A percentile compares a stretch with the other conserved stretches of the same genome.
Evolutionary conservation across 2,797 vertebrate genomes (phyloP).

Genomic region (Chanos chanos): DNA sequence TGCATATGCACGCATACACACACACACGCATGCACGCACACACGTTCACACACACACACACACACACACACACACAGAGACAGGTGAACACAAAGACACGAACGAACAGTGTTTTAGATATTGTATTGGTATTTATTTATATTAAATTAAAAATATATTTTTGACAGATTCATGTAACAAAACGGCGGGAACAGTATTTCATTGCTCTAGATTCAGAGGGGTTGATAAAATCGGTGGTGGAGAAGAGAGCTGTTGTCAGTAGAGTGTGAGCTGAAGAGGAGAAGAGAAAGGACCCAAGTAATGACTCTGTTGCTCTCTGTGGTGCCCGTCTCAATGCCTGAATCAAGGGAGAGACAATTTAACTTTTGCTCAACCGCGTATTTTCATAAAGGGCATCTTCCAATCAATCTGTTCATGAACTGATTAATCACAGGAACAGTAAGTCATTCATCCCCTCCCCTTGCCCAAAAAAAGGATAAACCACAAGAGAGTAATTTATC

Average conservation of each 20-base stretch:
- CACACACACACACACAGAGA: background rate
- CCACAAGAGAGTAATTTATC: slow-evolving; percentile 26
- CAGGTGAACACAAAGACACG: background rate
- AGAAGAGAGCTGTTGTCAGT: slow-evolving; percentile 24
- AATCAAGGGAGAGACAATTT: background rate
- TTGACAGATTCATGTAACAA: slow-evolving; percentile 99
- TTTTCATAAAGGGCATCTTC: too few relatives aligned
- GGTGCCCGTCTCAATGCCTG: slow-evolving; percentile 1
- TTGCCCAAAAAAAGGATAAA: too few relatives aligned
- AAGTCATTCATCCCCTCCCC: too few relatives aligned
- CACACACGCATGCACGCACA: too few relatives aligned
- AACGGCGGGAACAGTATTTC: slow-evolving; percentile 91
- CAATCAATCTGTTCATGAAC: too few relatives aligned
- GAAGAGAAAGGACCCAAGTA: slow-evolving; percentile 7
- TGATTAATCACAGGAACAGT: too few relatives aligned
- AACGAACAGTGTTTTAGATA: slow-evolving; percentile 57
- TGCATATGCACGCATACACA: too few relatives aligned
- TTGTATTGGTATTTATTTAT: slow-evolving; percentile 95
- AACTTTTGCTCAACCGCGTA: too few relatives aligned
- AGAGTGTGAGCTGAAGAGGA: slow-evolving; percentile 34
- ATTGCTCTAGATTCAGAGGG: slow-evolving; percentile 84
- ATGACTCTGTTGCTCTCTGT: slow-evolving; percentile 7
- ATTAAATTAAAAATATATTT: slow-evolving; percentile 99
- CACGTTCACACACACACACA: background rate
- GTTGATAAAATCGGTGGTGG: slow-evolving; percentile 53